A percentile compares a stretch with the other conserved stretches of the same genome.
These are phyloP conservation scores for Uromys caudimaculatus DNA, from an alignment of 2,797 vertebrate genomes.

Conservation along the genomic window DNA sequence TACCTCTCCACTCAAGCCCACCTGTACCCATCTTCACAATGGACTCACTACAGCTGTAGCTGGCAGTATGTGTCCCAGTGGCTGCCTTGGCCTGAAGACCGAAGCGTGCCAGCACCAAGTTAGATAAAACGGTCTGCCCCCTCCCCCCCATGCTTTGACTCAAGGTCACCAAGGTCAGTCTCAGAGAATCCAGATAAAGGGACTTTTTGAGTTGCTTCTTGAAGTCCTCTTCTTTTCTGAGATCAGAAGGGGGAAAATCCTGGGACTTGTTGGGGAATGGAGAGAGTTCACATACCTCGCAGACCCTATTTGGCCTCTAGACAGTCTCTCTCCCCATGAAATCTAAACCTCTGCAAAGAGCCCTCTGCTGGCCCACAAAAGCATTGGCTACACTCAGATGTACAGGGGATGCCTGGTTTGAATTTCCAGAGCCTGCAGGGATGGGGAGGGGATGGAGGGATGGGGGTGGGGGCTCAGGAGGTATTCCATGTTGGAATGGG, in stretches of 20 bases:
- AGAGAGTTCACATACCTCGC: not conserved
- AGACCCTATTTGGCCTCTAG: not conserved
- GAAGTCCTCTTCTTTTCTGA: not conserved
- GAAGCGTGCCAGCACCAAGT: not conserved
- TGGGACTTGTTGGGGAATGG: too few species aligned
- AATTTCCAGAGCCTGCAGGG: not conserved
- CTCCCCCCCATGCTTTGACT: not conserved
- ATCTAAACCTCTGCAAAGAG: slow-evolving; percentile 35
- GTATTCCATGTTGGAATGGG: not conserved
- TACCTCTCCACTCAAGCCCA: not conserved
- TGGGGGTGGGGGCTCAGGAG: not conserved
- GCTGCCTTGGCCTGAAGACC: not conserved
- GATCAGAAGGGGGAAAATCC: not conserved
- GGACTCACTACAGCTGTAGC: not conserved
- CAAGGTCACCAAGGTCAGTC: not conserved
- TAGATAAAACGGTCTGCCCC: not conserved
- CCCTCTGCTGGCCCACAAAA: slow-evolving; percentile 59
- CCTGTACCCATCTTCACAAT: not conserved
- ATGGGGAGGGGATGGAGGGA: not conserved
- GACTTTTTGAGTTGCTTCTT: not conserved
- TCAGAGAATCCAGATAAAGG: slow-evolving; percentile 17
- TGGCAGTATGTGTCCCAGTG: not conserved
- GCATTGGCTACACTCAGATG: not conserved
- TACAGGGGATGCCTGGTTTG: not conserved
- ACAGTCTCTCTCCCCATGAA: not conserved